Conservation (phyloP, 2,113 vertebrate genomes). For the Bostrychus sinensis region DNA sequence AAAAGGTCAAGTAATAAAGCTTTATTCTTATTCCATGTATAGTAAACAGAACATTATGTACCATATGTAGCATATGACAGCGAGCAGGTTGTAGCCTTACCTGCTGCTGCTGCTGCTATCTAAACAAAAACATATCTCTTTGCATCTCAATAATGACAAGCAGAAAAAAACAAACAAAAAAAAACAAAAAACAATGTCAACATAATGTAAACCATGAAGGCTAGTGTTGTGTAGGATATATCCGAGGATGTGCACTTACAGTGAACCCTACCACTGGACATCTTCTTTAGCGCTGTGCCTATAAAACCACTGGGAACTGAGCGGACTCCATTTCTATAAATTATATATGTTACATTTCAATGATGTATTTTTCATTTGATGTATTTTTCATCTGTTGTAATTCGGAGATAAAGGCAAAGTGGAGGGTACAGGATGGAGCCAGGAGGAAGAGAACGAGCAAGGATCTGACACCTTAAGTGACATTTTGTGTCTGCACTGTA, state of each 20-base stretch:
- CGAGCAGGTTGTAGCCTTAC: not conserved
- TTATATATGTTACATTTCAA: constrained; percentile 40
- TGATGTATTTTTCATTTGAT: constrained; percentile 35
- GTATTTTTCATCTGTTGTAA: constrained; percentile 45
- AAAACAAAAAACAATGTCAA: not conserved
- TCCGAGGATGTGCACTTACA: not conserved
- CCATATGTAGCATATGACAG: constrained; percentile 5
- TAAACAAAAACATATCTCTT: not conserved
- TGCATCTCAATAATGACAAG: constrained; percentile 33
- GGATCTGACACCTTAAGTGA: constrained; percentile 53
- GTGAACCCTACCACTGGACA: constrained; percentile 21
- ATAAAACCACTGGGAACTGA: constrained; percentile 11
- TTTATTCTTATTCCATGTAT: not conserved
- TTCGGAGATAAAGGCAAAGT: constrained; percentile 26
- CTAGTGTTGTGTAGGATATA: not conserved
- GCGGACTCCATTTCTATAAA: constrained; percentile 44
- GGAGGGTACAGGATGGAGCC: not conserved
- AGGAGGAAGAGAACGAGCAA: constrained; percentile 6
- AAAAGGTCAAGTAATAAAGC: not conserved
- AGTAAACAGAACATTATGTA: constrained; percentile 7
- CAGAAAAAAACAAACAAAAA: constrained; percentile 17
- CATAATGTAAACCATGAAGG: not conserved
- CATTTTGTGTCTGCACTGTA: constrained; percentile 41
- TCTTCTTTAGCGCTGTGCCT: not conserved
- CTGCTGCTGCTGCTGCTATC: no score